Conservation (phyloP, 2,888 invertebrate species). For the Crioceris asparagi region DNA sequence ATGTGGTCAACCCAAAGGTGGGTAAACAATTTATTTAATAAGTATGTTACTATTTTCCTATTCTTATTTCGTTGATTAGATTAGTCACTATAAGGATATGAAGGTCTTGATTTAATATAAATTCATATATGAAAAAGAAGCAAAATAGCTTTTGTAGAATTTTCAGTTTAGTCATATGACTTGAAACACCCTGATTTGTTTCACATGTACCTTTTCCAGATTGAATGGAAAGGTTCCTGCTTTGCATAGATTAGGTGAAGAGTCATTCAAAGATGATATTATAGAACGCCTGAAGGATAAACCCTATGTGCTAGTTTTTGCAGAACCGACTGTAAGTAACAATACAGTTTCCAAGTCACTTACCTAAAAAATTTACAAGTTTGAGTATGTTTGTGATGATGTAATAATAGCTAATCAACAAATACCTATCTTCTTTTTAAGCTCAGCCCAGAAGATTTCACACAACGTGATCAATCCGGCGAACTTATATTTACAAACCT, state of each 20-base stretch:
- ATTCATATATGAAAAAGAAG: too few relatives aligned
- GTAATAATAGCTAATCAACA: neutral
- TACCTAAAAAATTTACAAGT: neutral
- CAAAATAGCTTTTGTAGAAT: too few relatives aligned
- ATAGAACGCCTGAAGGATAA: constrained; percentile 27
- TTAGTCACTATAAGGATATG: neutral
- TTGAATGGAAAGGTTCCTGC: constrained; percentile 30
- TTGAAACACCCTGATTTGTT: neutral
- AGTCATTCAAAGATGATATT: constrained; percentile 32
- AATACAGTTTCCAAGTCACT: neutral
- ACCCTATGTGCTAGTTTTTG: constrained; percentile 40
- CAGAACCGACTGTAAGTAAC: constrained; percentile 41
- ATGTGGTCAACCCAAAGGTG: constrained; percentile 35
- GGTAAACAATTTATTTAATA: constrained; percentile 8
- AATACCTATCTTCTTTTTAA: constrained; percentile 22
- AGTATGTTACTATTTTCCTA: constrained; percentile 3
- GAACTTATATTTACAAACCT: constrained; percentile 37
- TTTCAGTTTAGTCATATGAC: constrained; percentile 6
- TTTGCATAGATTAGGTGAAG: constrained; percentile 31
- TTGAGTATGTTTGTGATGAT: neutral
- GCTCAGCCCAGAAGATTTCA: constrained; percentile 41
- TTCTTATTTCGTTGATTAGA: constrained; percentile 2
- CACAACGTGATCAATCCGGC: constrained; percentile 33
- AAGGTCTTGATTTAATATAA: too few relatives aligned
- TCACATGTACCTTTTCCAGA: constrained; percentile 17